A percentile compares a stretch with the other conserved stretches of the same genome.
phyloP scores from a whole-genome alignment of 2,888 invertebrate genomes.

The Xanthia togata region DNA sequence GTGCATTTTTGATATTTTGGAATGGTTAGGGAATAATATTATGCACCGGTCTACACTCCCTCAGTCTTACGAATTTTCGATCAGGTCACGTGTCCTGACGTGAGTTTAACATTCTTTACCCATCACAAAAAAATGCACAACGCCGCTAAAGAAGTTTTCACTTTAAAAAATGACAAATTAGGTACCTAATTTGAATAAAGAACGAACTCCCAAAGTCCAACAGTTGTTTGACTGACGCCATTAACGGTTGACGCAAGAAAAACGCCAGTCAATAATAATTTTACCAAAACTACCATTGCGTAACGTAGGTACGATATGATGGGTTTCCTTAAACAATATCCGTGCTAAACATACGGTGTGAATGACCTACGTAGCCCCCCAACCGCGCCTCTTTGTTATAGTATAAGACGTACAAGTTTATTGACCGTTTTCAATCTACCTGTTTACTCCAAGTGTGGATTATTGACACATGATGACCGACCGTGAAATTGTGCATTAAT shows the following conservation, averaged over 20 bases:
- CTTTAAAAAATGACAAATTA: no score
- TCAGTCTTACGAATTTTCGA: no score
- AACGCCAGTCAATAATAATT: constrained; percentile 44
- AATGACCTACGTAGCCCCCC: constrained; percentile 70
- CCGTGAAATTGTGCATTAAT: constrained; percentile 63
- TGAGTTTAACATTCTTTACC: no score
- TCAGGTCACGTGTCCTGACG: no score
- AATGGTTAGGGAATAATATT: no score
- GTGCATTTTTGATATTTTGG: no score
- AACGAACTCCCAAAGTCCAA: constrained; percentile 24
- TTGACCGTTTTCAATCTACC: constrained; percentile 68
- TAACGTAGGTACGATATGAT: constrained; percentile 60
- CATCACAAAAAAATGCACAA: no score
- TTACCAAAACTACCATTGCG: constrained; percentile 64
- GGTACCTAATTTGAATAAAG: constrained; percentile 37
- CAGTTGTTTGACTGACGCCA: constrained; percentile 26
- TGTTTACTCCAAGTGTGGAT: constrained; percentile 67
- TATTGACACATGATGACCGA: constrained; percentile 66
- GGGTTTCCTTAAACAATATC: constrained; percentile 70
- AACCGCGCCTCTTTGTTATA: constrained; percentile 69
- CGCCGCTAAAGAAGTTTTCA: no score
- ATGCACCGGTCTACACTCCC: no score
- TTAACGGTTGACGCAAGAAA: constrained; percentile 48
- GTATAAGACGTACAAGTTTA: constrained; percentile 66
- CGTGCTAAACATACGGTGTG: constrained; percentile 66